Base-by-base conservation (phyloP, 2,113 vertebrate genomes). In the Indicator indicator region DNA sequence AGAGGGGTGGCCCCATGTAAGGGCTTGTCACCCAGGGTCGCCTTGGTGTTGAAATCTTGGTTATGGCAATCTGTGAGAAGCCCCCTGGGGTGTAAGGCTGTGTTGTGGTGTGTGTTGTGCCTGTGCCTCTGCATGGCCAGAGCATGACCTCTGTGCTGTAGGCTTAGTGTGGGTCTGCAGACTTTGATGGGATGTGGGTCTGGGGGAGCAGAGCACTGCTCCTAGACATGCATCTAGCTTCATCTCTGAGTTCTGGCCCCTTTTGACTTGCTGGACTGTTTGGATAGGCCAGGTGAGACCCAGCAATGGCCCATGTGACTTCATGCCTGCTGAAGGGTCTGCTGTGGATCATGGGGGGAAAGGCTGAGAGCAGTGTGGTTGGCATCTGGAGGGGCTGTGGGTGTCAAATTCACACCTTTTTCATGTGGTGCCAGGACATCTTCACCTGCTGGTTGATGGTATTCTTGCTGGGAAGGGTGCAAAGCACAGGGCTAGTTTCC, bases 151-250 rank as follows among this genome's bases (percentile, higher is more conserved):
- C 59, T 90, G 48, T 46, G 50, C 86, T 44, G 0, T 46, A 30
- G 86, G 24, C 65, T 72, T 42, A 48, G 18, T 84, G 52, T 50
- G 46, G 27, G 21, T 65, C 36, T 90, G 38, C 55, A 72, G 81
- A 20, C 30, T 71, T 36, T 20, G 68, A 30, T 0, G 9, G 67
- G 32, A 3, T 50, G 15, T 60, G 77, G 28, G 33, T 68, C 56
- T 2, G 11, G 27, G 70, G 78, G n/a, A 83, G 74, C 81, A 85
- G 42, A 76, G 84, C n/a, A 8, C 54, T 32, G 17, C 67, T 62
- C 30, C 2, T 9, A 55, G 74, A 11, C 7, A 3, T 5, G 64
- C 48, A 8, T 1, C 0, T 1, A n/a, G 23, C 40, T 21, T 52
- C 1, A 6, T 42, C 54, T 81, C 80, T 16, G 15, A n/a, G 38